Evolutionary conservation across 2,797 vertebrate genomes (phyloP).

Genomic region (Anolis apletophallus): DNA sequence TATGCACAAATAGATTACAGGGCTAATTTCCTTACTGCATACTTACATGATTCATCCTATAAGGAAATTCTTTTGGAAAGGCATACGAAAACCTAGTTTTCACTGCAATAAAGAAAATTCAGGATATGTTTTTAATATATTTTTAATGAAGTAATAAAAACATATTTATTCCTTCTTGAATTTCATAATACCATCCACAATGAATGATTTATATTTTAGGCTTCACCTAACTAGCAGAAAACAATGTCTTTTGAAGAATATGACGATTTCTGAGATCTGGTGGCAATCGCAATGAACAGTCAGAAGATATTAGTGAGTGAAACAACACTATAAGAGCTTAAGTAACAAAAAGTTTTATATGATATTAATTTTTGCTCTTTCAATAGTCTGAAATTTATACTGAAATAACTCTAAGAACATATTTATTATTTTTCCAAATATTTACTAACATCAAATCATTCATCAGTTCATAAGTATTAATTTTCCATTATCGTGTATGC

Average conservation of each 20-base stretch:
- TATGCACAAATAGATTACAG: conserved; percentile 36
- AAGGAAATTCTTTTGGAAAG: conserved; percentile 99
- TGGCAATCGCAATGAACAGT: conserved; percentile 12
- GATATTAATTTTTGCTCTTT: neutral
- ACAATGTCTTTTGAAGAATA: conserved; percentile 41
- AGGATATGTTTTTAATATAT: conserved; percentile 33
- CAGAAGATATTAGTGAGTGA: conserved; percentile 30
- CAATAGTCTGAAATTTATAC: neutral
- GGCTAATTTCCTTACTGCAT: conserved; percentile 50
- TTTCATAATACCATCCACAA: neutral
- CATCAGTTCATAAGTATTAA: neutral
- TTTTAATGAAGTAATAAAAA: neutral
- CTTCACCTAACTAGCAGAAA: conserved; percentile 30
- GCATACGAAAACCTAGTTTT: conserved; percentile 99
- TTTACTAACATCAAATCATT: neutral
- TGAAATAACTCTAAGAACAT: neutral
- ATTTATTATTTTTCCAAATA: neutral
- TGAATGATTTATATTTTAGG: conserved; percentile 64
- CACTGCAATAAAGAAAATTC: conserved; percentile 83
- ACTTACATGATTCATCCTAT: conserved; percentile 99
- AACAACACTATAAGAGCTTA: neutral
- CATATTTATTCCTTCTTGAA: neutral
- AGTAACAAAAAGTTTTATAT: neutral
- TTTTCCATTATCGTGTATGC: neutral
- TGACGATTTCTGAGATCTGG: conserved; percentile 56